These are phyloP conservation scores for Oryzias woworae DNA, from an alignment of 2,113 vertebrate species.

Conservation along the genomic window DNA sequence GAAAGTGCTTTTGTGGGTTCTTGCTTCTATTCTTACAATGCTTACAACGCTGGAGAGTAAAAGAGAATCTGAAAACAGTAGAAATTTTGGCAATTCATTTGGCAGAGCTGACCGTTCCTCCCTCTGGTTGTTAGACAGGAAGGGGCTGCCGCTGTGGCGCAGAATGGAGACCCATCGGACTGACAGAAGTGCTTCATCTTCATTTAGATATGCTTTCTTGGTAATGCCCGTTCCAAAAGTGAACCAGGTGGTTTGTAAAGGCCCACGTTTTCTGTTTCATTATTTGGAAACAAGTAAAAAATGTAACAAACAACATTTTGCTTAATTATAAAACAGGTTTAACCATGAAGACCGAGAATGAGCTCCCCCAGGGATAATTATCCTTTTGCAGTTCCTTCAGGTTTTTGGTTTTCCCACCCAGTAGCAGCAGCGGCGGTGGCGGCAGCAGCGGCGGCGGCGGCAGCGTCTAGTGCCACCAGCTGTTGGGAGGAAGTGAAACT, in stretches of 20 bases:
- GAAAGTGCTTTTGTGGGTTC: conserved; percentile 28
- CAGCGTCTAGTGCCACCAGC: conserved; percentile 47
- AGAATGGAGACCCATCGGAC: conserved; percentile 1
- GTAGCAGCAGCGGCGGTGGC: conserved; percentile 72
- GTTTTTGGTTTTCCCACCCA: conserved; percentile 48
- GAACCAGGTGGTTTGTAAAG: conserved; percentile 51
- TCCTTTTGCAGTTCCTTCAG: background rate
- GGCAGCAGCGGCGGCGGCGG: conserved; percentile 70
- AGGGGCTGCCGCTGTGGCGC: conserved; percentile 33
- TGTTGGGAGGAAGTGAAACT: conserved; percentile 53
- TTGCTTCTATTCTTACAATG: conserved; percentile 16
- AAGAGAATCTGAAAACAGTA: conserved; percentile 40
- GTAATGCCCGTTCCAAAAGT: conserved; percentile 60
- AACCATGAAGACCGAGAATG: conserved; percentile 39
- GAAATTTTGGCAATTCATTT: conserved; percentile 77
- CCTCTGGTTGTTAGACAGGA: conserved; percentile 22
- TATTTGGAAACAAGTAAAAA: conserved; percentile 66
- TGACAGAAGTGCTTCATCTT: conserved; percentile 67
- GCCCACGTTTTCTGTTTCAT: conserved; percentile 46
- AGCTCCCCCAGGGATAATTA: conserved; percentile 18
- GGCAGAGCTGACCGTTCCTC: conserved; percentile 59
- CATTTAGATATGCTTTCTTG: conserved; percentile 77
- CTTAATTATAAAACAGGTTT: conserved; percentile 64
- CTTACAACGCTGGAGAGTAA: conserved; percentile 7
- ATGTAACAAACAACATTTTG: conserved; percentile 62